phyloP scores from a whole-genome alignment of 2,113 vertebrate species.

The Taurulus bubalis region DNA sequence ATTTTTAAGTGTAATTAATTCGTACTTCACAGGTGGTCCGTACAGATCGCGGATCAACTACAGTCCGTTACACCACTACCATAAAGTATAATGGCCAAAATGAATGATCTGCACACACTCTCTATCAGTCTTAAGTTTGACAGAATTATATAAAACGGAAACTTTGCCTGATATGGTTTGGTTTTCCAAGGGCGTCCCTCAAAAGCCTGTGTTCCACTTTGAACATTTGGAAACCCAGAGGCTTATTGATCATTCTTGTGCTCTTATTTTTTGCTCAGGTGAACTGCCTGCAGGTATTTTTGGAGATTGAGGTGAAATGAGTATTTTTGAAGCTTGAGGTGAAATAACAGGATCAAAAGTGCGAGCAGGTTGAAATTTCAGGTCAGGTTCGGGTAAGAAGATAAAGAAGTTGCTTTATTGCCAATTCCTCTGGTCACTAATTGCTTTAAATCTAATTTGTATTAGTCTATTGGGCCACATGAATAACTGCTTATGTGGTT shows the following conservation, averaged over 20 bases:
- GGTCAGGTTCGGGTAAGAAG: constrained; percentile 21
- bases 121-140: neutral
- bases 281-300: constrained; percentile 46
- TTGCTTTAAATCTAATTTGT: neutral
- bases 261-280: constrained; percentile 13
- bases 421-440: constrained; percentile 1
- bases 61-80: neutral
- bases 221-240: neutral
- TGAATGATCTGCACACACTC: neutral
- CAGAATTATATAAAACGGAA: neutral
- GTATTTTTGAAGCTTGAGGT: constrained; percentile 48
- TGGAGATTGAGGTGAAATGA: constrained; percentile 33
- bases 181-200: neutral
- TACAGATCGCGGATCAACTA: neutral
- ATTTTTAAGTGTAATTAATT: no score
- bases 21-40: no score
- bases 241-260: neutral
- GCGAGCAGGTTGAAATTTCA: constrained; percentile 18
- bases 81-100: neutral
- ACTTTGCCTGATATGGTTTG: neutral
- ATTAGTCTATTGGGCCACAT: neutral
- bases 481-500: neutral
- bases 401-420: constrained; percentile 13
- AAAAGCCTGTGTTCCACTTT: neutral
- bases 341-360: constrained; percentile 32